Evolutionary conservation across 1,140 invertebrate species (phyloP).

Genomic region (Scaptomyza montana): DNA sequence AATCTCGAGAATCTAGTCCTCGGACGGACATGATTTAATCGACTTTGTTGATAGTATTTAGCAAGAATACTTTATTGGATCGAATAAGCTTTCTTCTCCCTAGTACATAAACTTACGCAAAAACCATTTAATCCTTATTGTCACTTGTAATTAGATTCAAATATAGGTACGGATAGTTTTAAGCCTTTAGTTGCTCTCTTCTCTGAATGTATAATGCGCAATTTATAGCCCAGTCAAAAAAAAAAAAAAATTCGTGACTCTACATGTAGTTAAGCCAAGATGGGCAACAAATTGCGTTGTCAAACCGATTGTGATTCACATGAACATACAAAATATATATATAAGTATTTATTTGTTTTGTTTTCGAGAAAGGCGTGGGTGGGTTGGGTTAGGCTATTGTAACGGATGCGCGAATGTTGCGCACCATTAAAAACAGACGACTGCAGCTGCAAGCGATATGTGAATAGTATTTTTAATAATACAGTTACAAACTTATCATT

Average conservation of each 20-base stretch:
- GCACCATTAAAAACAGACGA: not conserved
- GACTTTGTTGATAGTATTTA: too few relatives aligned
- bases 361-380: slow-evolving; percentile 9
- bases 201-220: not conserved
- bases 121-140: too few relatives aligned
- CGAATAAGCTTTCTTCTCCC: too few relatives aligned
- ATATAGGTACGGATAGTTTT: too few relatives aligned
- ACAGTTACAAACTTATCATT: not conserved
- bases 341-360: not conserved
- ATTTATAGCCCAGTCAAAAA: not conserved
- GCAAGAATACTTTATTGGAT: too few relatives aligned
- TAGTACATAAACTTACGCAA: too few relatives aligned
- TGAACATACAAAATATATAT: too few relatives aligned
- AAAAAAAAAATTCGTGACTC: slow-evolving; percentile 25
- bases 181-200: too few relatives aligned
- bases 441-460: not conserved
- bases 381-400: not conserved
- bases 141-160: too few relatives aligned
- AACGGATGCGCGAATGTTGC: not conserved
- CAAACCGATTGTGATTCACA: slow-evolving; percentile 39
- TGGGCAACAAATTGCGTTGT: slow-evolving; percentile 20
- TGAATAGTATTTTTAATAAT: not conserved
- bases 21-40: too few relatives aligned
- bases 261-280: slow-evolving; percentile 1
- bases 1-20: too few relatives aligned